Percentiles rank a stretch among this genome's conserved stretches.
These are phyloP conservation scores for Ischnus inquisitorius DNA, from an alignment of 2,888 invertebrate species.

Conservation along the genomic window DNA sequence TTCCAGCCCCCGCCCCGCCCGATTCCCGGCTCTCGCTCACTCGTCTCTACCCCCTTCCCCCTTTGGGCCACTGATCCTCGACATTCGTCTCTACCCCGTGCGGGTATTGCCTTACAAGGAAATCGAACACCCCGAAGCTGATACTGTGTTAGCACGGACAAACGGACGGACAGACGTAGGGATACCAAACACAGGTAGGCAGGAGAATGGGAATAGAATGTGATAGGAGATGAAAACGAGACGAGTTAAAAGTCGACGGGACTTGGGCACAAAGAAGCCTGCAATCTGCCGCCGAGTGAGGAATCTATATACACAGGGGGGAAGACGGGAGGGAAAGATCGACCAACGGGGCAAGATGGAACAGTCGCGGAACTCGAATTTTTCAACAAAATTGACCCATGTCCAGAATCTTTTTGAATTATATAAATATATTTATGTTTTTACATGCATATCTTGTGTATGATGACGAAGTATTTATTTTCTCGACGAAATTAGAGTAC, in stretches of 20 bases:
- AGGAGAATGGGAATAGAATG: not conserved
- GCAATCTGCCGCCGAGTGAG: constrained; percentile 43
- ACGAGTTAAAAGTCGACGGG: constrained; percentile 36
- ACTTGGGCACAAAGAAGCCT: constrained; percentile 56
- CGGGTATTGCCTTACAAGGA: constrained; percentile 47
- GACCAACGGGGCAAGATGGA: no score
- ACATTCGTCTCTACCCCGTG: constrained; percentile 23
- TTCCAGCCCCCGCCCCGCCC: not conserved
- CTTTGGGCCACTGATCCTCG: constrained; percentile 8
- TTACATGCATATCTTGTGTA: no score
- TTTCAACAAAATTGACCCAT: not conserved
- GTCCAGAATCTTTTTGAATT: no score
- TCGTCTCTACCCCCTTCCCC: not conserved
- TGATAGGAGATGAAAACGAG: constrained; percentile 54
- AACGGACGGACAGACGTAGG: constrained; percentile 40
- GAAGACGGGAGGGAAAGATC: no score
- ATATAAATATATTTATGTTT: no score
- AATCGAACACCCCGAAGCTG: constrained; percentile 54
- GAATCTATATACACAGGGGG: not conserved
- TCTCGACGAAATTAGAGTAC: no score
- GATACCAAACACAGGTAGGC: not conserved
- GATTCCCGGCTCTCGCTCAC: constrained; percentile 1
- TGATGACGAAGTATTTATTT: no score
- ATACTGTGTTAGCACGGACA: constrained; percentile 53
- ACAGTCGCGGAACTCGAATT: no score